Evolutionary conservation across 2,888 invertebrate genomes (phyloP).

Genomic region (Nemurella pictetii): DNA sequence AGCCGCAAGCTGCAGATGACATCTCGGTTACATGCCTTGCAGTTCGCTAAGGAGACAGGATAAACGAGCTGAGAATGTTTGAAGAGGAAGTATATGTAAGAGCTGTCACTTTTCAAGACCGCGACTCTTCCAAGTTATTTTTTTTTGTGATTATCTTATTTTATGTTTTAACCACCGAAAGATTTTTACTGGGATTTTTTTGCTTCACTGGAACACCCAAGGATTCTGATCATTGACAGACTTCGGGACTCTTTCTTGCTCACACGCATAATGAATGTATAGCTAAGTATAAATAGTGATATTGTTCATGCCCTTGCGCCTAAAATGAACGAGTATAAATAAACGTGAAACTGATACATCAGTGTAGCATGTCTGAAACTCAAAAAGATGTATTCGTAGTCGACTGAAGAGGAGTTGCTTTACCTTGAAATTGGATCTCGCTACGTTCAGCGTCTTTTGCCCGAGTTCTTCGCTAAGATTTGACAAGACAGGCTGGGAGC

Average conservation of each 20-base stretch:
- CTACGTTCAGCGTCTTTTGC: not conserved
- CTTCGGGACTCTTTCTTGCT: too few species aligned
- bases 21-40: not conserved
- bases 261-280: not conserved
- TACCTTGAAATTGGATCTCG: not conserved
- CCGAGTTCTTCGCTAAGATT: not conserved
- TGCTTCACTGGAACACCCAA: not conserved
- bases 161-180: not conserved
- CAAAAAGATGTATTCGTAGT: too few species aligned
- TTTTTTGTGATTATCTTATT: not conserved
- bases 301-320: too few species aligned
- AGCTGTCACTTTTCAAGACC: slow-evolving; percentile 12
- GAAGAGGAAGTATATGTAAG: slow-evolving; percentile 20
- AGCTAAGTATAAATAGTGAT: too few species aligned
- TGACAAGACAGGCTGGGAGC: not conserved
- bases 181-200: not conserved
- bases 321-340: too few species aligned
- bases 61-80: not conserved
- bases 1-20: slow-evolving; percentile 25
- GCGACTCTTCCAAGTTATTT: slow-evolving; percentile 4
- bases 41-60: not conserved
- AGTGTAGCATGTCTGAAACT: too few species aligned
- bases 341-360: too few species aligned
- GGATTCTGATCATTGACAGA: not conserved
- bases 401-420: too few species aligned